Percentiles rank a stretch among this genome's conserved stretches.
phyloP scores from a whole-genome alignment of 2,797 vertebrate species.

The Betta splendens region DNA sequence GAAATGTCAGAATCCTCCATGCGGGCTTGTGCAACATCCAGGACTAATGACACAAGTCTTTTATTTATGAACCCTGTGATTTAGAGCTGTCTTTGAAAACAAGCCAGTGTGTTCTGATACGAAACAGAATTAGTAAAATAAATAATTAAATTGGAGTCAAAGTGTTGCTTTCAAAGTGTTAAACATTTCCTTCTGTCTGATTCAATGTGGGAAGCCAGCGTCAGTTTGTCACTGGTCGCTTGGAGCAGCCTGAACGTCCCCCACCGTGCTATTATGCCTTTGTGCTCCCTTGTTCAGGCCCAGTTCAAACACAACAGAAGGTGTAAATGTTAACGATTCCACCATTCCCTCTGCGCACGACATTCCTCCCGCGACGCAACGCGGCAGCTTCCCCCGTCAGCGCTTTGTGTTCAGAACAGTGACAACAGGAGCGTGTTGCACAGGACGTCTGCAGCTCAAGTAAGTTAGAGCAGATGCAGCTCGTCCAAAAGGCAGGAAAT shows the following conservation, averaged over 20 bases:
- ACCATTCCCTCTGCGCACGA: slow-evolving; percentile 54
- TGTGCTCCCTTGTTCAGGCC: slow-evolving; percentile 23
- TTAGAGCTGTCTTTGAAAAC: slow-evolving; percentile 11
- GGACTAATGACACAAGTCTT: slow-evolving; percentile 2
- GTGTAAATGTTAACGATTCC: slow-evolving; percentile 57
- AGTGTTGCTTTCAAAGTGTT: slow-evolving; percentile 8
- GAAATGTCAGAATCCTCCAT: slow-evolving; percentile 16
- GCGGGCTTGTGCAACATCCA: slow-evolving; percentile 13
- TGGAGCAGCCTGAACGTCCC: neutral
- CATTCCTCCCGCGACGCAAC: slow-evolving; percentile 57
- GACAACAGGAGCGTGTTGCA: slow-evolving; percentile 36
- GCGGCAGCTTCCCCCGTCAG: slow-evolving; percentile 37
- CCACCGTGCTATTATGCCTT: slow-evolving; percentile 20
- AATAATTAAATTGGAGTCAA: no score
- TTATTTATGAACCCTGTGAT: slow-evolving; percentile 33
- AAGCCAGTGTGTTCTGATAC: slow-evolving; percentile 18
- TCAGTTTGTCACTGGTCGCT: slow-evolving; percentile 16
- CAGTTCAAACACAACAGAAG: slow-evolving; percentile 52
- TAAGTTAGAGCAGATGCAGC: slow-evolving; percentile 32
- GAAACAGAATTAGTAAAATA: slow-evolving; percentile 17
- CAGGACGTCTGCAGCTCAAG: slow-evolving; percentile 39
- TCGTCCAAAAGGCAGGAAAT: slow-evolving; percentile 54
- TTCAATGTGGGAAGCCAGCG: slow-evolving; percentile 31
- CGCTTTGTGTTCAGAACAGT: slow-evolving; percentile 52
- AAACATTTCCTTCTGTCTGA: slow-evolving; percentile 16